phyloP scores from a whole-genome alignment of 1,140 invertebrate genomes.

The Tribolium castaneum region DNA sequence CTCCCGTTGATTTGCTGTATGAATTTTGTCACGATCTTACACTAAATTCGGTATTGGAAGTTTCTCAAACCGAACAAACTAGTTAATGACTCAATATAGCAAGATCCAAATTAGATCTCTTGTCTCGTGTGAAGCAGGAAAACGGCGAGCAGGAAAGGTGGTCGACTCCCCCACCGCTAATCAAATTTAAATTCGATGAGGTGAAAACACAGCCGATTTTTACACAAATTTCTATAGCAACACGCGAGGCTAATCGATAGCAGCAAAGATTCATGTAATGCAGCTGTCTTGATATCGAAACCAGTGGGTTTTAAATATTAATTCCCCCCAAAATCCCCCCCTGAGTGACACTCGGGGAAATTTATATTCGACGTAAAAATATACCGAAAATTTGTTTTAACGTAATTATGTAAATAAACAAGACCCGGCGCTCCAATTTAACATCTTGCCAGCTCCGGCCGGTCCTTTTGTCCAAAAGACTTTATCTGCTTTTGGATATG shows the following conservation, averaged over 20 bases:
- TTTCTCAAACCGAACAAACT: background rate
- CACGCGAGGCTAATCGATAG: constrained; percentile 24
- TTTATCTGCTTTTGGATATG: background rate
- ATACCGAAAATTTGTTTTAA: background rate
- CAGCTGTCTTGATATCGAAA: constrained; percentile 2
- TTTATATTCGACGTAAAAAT: background rate
- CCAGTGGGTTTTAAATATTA: background rate
- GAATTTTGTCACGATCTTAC: constrained; percentile 31
- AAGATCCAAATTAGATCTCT: background rate
- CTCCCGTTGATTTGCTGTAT: constrained; percentile 23
- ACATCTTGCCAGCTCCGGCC: background rate
- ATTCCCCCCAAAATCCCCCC: background rate
- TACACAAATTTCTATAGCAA: background rate
- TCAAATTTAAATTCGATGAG: background rate
- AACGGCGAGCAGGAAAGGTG: background rate
- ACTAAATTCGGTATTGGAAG: constrained; percentile 7
- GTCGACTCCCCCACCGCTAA: background rate
- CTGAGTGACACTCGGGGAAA: background rate
- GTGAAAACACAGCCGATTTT: background rate
- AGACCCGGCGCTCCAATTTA: background rate
- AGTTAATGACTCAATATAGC: background rate
- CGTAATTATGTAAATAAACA: constrained; percentile 9
- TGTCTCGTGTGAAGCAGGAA: background rate
- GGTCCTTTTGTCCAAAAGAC: background rate
- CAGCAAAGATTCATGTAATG: constrained; percentile 21